Evolutionary conservation across 2,797 vertebrate species (phyloP).

Genomic region (Mus minutoides): DNA sequence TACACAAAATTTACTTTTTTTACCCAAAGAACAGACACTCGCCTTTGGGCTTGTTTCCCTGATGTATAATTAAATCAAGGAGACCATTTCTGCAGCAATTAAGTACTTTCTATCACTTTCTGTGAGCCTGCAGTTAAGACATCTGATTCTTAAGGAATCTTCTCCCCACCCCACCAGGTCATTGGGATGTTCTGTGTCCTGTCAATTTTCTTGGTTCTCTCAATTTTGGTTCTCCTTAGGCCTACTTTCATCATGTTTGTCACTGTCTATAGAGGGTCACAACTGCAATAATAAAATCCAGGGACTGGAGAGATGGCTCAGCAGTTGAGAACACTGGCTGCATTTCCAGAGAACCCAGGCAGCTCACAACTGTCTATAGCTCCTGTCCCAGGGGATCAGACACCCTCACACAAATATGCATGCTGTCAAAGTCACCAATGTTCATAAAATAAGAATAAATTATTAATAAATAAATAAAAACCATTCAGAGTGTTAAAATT

Average conservation of each 20-base stretch:
- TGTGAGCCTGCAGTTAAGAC: neutral
- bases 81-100: slow-evolving; percentile 1
- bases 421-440: neutral
- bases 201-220: neutral
- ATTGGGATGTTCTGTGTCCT: neutral
- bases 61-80: neutral
- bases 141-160: neutral
- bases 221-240: neutral
- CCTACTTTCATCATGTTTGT: slow-evolving; percentile 26
- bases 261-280: neutral
- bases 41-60: slow-evolving; percentile 8
- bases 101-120: slow-evolving; percentile 4
- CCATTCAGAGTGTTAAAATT: neutral
- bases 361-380: neutral
- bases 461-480: neutral
- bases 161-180: slow-evolving; percentile 14
- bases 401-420: neutral
- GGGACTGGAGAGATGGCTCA: neutral
- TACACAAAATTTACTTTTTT: slow-evolving; percentile 64
- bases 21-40: slow-evolving; percentile 46
- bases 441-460: neutral
- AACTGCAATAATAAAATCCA: neutral
- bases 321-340: neutral
- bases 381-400: neutral
- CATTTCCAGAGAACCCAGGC: neutral